Percentiles rank a stretch among this genome's conserved stretches.
Evolutionary conservation across 2,797 vertebrate species (phyloP).

Genomic region (Chromis chromis): DNA sequence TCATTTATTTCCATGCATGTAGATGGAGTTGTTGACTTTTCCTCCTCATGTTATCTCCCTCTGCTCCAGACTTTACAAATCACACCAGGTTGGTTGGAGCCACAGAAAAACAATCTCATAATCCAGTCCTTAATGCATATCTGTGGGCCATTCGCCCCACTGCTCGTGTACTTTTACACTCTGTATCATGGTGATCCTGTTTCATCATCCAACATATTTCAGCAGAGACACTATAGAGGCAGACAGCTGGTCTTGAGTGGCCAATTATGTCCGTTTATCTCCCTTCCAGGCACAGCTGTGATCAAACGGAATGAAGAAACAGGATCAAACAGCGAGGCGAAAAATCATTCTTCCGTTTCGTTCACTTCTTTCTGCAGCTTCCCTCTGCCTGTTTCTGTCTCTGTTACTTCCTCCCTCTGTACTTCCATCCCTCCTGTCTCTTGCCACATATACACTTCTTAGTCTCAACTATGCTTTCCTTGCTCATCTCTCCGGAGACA

Average conservation of each 20-base stretch:
- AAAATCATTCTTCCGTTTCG: slow-evolving; percentile 75
- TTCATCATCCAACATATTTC: slow-evolving; percentile 74
- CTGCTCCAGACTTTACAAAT: slow-evolving; percentile 12
- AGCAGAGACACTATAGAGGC: slow-evolving; percentile 72
- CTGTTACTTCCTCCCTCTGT: slow-evolving; percentile 54
- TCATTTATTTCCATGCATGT: neutral
- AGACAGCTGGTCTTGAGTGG: slow-evolving; percentile 84
- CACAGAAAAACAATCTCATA: slow-evolving; percentile 14
- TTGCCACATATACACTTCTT: slow-evolving; percentile 32
- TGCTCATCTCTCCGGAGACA: slow-evolving; percentile 59
- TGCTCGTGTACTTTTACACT: slow-evolving; percentile 26
- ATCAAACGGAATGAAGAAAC: slow-evolving; percentile 82
- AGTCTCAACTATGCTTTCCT: slow-evolving; percentile 41
- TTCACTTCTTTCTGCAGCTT: slow-evolving; percentile 61
- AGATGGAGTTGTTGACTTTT: slow-evolving; percentile 8
- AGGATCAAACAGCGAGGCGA: slow-evolving; percentile 76
- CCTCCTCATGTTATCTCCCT: neutral
- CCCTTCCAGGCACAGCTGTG: slow-evolving; percentile 81
- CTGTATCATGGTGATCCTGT: slow-evolving; percentile 47
- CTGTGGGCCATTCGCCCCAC: slow-evolving; percentile 52
- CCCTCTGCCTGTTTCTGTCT: slow-evolving; percentile 61
- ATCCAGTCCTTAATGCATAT: slow-evolving; percentile 34
- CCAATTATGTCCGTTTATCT: slow-evolving; percentile 85
- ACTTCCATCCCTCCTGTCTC: slow-evolving; percentile 48
- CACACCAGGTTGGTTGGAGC: neutral